These are phyloP conservation scores for Quadroppia sp. DNA, from an alignment of 2,888 invertebrate species.

Conservation along the genomic window DNA sequence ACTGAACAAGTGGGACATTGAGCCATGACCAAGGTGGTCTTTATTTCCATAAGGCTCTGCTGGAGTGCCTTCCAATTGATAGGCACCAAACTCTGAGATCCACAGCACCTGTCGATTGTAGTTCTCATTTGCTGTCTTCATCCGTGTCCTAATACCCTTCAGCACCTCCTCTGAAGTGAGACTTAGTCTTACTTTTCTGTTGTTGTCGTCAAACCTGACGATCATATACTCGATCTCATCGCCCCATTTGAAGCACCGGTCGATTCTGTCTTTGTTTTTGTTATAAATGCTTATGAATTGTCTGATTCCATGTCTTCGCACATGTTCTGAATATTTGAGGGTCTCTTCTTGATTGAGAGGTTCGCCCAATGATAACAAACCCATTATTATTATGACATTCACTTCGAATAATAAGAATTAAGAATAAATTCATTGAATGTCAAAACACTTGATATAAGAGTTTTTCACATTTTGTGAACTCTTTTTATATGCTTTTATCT, in stretches of 20 bases:
- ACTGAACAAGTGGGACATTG: conserved; percentile 72
- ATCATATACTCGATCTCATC: conserved; percentile 97
- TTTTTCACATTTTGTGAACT: too few species aligned
- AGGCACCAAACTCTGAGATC: conserved; percentile 71
- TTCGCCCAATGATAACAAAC: conserved; percentile 86
- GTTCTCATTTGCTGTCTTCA: conserved; percentile 61
- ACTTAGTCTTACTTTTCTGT: conserved; percentile 74
- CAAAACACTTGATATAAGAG: too few species aligned
- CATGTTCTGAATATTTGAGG: conserved; percentile 80
- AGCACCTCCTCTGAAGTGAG: conserved; percentile 78
- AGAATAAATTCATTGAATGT: not conserved
- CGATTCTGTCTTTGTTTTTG: conserved; percentile 77
- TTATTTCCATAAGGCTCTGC: conserved; percentile 72
- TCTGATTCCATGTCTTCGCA: conserved; percentile 85
- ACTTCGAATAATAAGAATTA: not conserved
- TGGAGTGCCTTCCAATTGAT: conserved; percentile 99
- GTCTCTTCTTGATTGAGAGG: conserved; percentile 95
- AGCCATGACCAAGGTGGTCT: conserved; percentile 52
- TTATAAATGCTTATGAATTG: conserved; percentile 94
- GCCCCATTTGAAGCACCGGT: conserved; percentile 91
- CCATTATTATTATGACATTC: conserved; percentile 62
- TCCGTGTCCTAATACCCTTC: conserved; percentile 72
- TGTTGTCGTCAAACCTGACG: conserved; percentile 84
- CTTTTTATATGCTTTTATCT: too few species aligned
- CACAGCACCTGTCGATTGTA: conserved; percentile 36